phyloP scores from a whole-genome alignment of 2,113 vertebrate genomes.

The Strix aluco region DNA sequence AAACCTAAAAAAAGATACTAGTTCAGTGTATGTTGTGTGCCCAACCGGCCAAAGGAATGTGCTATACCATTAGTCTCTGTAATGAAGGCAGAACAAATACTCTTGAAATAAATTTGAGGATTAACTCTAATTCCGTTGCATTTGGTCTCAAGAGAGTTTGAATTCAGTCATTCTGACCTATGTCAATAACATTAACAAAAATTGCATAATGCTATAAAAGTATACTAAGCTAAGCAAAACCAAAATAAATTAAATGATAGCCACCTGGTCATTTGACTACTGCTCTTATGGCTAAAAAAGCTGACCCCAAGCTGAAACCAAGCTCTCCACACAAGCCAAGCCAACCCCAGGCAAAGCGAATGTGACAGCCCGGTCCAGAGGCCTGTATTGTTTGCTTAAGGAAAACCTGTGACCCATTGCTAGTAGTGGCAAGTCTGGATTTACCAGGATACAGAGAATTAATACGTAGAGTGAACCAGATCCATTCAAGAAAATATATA shows the following conservation, averaged over 20 bases:
- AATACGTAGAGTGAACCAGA: neutral
- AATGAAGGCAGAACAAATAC: neutral
- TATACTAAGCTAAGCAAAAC: neutral
- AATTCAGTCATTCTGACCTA: neutral
- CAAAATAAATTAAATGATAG: neutral
- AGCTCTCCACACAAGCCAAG: neutral
- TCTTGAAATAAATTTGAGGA: neutral
- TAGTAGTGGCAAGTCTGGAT: neutral
- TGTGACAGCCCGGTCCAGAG: neutral
- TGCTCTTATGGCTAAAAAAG: neutral
- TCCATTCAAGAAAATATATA: neutral
- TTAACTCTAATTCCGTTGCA: neutral
- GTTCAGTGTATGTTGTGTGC: neutral
- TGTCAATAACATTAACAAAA: neutral
- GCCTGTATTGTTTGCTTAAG: neutral
- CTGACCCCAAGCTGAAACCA: neutral
- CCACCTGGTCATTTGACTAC: accelerated
- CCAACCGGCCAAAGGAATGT: neutral
- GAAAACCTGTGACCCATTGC: neutral
- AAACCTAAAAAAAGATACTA: neutral
- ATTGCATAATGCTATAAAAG: neutral
- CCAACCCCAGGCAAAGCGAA: neutral
- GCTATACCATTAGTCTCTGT: neutral
- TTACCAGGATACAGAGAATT: neutral
- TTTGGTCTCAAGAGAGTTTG: neutral